Base-by-base conservation (phyloP, 2,888 invertebrate species). In the Calliopum simillimum region DNA sequence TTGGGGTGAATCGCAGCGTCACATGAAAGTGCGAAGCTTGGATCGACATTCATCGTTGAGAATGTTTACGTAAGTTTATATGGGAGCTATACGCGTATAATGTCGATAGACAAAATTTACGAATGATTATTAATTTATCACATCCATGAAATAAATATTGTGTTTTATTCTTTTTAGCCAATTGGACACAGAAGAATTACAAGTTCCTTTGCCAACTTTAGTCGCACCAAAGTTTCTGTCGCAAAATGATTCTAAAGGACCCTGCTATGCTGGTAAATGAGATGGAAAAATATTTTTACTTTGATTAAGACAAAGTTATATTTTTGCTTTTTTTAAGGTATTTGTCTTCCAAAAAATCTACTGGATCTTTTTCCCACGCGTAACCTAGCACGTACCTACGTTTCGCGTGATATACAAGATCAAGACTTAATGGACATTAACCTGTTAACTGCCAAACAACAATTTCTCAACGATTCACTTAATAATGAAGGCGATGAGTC, bases 271-370 rank as follows among this genome's bases (percentile, higher is more conserved):
- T 63, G 86, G 86, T 84, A 73, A 74, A 51, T 68, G 23, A 8
- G 5, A 44, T 55, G n/a, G 11, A 23, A 33, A 33, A 8, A 33
- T 33, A 3, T 46, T 46, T 23, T 55, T 33, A 14, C 41, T 46
- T 4, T 16, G 12, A 56, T 62, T 33, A 12, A 59, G 41, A 25
- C 4, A 49, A n/a, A 6, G n/a, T 23, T 63, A 53, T 43, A 25
- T 23, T n/a, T 68, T 55, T 62, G 41, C 6, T 51, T 59, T 2
- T 21, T 72, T 69, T 0, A 58, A 82, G 84, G 84, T 72, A 86
- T 86, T 70, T 84, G 86, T 78, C 80, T 86, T 76, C 86, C 86
- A 55, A 86, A 86, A 76, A 85, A 86, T 75, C 81, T 85, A 11
- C 79, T 85, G 46, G 86, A 86, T 69, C 73, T 83, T 65, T 86